These are phyloP conservation scores for Knipowitschia caucasica DNA, from an alignment of 2,797 vertebrate genomes.

Conservation along the genomic window DNA sequence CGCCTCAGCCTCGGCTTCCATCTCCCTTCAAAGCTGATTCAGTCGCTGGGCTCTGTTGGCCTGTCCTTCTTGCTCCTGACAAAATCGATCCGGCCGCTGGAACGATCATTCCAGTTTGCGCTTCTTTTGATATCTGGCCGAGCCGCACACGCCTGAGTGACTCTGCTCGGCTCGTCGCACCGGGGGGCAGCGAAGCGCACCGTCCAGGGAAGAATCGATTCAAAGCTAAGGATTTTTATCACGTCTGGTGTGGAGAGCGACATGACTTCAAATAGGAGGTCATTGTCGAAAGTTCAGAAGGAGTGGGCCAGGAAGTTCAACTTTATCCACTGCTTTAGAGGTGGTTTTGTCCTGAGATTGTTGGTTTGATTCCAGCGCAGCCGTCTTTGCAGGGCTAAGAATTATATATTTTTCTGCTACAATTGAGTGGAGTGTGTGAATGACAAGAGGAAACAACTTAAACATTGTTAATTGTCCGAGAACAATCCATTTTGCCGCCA, in stretches of 20 bases:
- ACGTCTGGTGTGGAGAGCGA: background rate
- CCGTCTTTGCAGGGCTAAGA: too few species aligned
- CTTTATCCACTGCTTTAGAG: background rate
- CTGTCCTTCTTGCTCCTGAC: conserved; percentile 29
- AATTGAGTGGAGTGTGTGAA: too few species aligned
- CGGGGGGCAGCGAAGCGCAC: conserved; percentile 29
- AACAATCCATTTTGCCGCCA: too few species aligned
- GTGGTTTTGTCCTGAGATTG: background rate
- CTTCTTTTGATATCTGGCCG: conserved; percentile 56
- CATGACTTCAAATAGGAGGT: background rate
- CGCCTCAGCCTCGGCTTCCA: background rate
- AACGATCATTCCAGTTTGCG: conserved; percentile 64
- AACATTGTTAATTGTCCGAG: too few species aligned
- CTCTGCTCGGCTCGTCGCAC: conserved; percentile 30
- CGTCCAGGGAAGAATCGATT: conserved; percentile 12
- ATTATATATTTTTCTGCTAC: too few species aligned
- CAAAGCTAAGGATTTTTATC: background rate
- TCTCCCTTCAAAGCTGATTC: background rate
- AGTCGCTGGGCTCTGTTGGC: background rate
- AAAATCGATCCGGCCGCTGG: conserved; percentile 59
- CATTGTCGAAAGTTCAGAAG: background rate
- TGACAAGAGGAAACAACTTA: too few species aligned
- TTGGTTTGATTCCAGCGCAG: too few species aligned
- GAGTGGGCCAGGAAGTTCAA: background rate
- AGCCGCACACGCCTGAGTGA: conserved; percentile 30